These are phyloP conservation scores for Harpalus rubripes DNA, from an alignment of 2,888 invertebrate genomes.

Conservation along the genomic window DNA sequence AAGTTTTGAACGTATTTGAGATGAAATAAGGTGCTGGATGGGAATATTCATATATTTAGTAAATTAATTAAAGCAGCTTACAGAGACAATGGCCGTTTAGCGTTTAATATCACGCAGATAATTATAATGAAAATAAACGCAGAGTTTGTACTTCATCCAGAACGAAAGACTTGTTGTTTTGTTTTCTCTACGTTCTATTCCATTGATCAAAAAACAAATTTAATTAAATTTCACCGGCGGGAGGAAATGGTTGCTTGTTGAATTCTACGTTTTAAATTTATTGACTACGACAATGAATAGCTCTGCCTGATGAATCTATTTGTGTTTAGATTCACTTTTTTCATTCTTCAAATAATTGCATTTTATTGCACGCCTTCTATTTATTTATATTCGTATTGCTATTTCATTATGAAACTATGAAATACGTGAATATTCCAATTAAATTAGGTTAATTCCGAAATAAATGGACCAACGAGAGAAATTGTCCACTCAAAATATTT, in stretches of 20 bases:
- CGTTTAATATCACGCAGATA: constrained; percentile 28
- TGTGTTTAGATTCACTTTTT: constrained; percentile 29
- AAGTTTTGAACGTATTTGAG: background rate
- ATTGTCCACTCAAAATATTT: too few species aligned
- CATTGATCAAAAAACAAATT: constrained; percentile 48
- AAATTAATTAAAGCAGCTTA: constrained; percentile 33
- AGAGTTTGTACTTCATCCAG: constrained; percentile 26
- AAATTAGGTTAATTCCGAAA: too few species aligned
- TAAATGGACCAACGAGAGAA: too few species aligned
- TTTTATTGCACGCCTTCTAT: constrained; percentile 16
- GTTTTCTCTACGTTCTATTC: constrained; percentile 19
- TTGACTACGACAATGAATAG: constrained; percentile 45
- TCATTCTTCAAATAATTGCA: constrained; percentile 24
- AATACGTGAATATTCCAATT: background rate
- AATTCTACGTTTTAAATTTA: constrained; percentile 40
- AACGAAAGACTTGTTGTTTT: constrained; percentile 44
- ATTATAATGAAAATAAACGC: constrained; percentile 39
- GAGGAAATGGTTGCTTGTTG: constrained; percentile 40
- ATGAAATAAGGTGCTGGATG: background rate
- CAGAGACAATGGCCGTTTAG: constrained; percentile 21
- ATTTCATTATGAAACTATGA: background rate
- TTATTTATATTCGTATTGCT: background rate
- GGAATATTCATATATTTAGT: constrained; percentile 35
- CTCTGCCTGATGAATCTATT: constrained; percentile 39
- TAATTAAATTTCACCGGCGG: constrained; percentile 41